Percentiles rank a stretch among this genome's conserved stretches.
Evolutionary conservation across 2,888 invertebrate genomes (phyloP).

Genomic region (Morinoia aosen): DNA sequence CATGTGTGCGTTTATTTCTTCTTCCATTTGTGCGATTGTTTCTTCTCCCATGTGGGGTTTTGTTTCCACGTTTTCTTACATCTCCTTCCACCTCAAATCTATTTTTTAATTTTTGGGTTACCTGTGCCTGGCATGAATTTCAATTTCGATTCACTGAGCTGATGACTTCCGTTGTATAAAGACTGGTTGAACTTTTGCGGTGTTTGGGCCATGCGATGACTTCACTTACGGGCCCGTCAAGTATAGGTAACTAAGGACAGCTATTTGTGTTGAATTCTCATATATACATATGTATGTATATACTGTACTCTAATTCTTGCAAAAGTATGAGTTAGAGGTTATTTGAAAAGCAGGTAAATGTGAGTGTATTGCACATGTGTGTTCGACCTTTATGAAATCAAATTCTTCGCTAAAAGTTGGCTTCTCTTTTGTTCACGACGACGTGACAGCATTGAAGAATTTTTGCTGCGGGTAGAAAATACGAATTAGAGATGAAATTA

Average conservation of each 20-base stretch:
- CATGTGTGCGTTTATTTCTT: no score
- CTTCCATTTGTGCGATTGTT: no score
- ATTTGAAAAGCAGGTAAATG: no score
- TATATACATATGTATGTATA: no score
- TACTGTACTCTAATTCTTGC: no score
- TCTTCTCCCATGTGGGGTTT: background rate
- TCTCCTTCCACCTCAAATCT: no score
- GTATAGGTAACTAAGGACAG: background rate
- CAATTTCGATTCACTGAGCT: background rate
- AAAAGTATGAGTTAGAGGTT: no score
- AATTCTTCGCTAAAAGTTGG: background rate
- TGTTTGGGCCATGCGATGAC: background rate
- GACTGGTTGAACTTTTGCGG: background rate
- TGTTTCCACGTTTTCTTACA: background rate
- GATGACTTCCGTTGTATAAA: background rate
- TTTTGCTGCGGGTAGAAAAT: background rate
- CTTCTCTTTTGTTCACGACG: background rate
- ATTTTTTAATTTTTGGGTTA: no score
- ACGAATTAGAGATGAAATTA: background rate
- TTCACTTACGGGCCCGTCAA: background rate
- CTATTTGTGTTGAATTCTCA: no score
- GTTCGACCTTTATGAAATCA: background rate
- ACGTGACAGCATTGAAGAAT: background rate
- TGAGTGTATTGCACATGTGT: no score
- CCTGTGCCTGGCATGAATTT: background rate